phyloP scores from a whole-genome alignment of 2,888 invertebrate genomes.

The Eupithecia vulgata region DNA sequence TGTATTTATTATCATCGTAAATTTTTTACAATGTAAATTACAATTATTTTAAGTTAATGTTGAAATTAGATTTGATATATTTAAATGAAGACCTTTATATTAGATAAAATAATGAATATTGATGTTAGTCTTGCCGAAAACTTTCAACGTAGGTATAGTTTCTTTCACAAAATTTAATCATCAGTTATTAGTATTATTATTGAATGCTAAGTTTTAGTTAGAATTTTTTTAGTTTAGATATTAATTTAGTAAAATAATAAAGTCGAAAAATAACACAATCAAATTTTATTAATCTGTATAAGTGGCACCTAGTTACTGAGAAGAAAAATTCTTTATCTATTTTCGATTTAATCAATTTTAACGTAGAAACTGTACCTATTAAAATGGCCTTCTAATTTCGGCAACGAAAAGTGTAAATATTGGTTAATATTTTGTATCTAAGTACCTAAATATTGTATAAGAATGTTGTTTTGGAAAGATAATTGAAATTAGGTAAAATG shows the following conservation, averaged over 20 bases:
- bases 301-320: conserved; percentile 22
- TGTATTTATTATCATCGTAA: conserved; percentile 22
- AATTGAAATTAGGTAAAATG: neutral
- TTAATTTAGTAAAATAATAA: conserved; percentile 21
- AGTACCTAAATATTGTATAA: conserved; percentile 24
- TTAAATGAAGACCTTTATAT: conserved; percentile 42
- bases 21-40: conserved; percentile 50
- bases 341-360: conserved; percentile 36
- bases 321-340: conserved; percentile 6
- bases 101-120: conserved; percentile 34
- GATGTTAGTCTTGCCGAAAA: conserved; percentile 48
- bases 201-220: too few species aligned
- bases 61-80: conserved; percentile 46
- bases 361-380: conserved; percentile 56
- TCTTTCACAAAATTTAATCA: conserved; percentile 38
- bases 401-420: conserved; percentile 58
- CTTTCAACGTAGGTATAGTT: conserved; percentile 53
- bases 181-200: conserved; percentile 1
- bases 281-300: conserved; percentile 13
- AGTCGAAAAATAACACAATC: conserved; percentile 14
- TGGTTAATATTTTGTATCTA: conserved; percentile 36
- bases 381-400: conserved; percentile 59
- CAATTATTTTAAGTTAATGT: conserved; percentile 37
- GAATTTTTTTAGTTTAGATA: conserved; percentile 10
- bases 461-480: conserved; percentile 19